phyloP scores from a whole-genome alignment of 1,140 invertebrate species.

The Chelonus insularis region DNA sequence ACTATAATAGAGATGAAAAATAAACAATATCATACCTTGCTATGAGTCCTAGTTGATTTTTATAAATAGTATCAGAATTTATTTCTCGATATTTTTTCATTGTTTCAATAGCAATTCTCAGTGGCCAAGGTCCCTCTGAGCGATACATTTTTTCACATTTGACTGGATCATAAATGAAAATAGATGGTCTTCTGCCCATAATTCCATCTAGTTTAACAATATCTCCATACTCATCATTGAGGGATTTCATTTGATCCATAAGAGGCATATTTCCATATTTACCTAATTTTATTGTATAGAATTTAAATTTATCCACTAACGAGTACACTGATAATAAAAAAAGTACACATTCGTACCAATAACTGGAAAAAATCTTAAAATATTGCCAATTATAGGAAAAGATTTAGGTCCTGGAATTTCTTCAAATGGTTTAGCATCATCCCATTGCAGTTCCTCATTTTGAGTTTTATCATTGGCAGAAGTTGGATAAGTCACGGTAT shows the following conservation, averaged over 20 bases:
- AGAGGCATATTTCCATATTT: slow-evolving; percentile 33
- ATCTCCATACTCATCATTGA: slow-evolving; percentile 38
- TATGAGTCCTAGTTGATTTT: slow-evolving; percentile 38
- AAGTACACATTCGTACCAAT: slow-evolving; percentile 59
- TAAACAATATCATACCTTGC: slow-evolving; percentile 34
- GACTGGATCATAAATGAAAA: slow-evolving; percentile 45
- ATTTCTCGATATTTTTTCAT: slow-evolving; percentile 44
- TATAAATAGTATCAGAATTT: slow-evolving; percentile 36
- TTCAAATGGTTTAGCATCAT: slow-evolving; percentile 46
- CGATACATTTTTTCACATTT: slow-evolving; percentile 49
- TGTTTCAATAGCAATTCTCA: slow-evolving; percentile 41
- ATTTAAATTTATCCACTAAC: too few species aligned
- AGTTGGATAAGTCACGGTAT: slow-evolving; percentile 19
- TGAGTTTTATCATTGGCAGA: not conserved
- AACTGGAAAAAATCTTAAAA: slow-evolving; percentile 56
- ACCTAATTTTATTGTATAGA: too few species aligned
- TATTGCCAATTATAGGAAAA: slow-evolving; percentile 56
- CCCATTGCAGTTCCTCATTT: slow-evolving; percentile 29
- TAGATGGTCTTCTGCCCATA: slow-evolving; percentile 28
- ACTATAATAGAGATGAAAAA: not conserved
- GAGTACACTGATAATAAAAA: not conserved
- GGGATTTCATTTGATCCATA: slow-evolving; percentile 28
- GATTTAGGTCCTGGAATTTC: slow-evolving; percentile 61
- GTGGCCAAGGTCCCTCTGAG: slow-evolving; percentile 47
- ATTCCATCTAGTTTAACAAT: slow-evolving; percentile 44